A percentile compares a stretch with the other conserved stretches of the same genome.
Conservation (phyloP, 2,888 invertebrate species). For the Zeuzera pyrina region DNA sequence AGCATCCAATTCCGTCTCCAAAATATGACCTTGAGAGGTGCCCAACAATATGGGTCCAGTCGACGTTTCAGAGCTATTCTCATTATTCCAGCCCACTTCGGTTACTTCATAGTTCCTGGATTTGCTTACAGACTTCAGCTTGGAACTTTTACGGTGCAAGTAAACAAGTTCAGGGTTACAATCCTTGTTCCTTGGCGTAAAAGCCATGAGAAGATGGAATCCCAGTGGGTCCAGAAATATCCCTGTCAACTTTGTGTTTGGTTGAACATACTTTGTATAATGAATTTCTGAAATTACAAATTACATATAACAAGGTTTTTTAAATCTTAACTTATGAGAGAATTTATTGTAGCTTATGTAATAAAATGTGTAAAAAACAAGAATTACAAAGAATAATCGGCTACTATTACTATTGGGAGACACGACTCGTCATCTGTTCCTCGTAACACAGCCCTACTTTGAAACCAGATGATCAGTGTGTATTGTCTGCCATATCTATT, state of each 20-base stretch:
- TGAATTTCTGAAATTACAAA: constrained; percentile 77
- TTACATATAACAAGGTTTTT: too few relatives aligned
- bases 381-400: too few relatives aligned
- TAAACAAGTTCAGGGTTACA: constrained; percentile 84
- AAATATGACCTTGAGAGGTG: constrained; percentile 90
- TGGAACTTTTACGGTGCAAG: constrained; percentile 82
- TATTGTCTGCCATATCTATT: too few relatives aligned
- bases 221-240: constrained; percentile 91
- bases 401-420: too few relatives aligned
- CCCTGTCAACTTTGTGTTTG: constrained; percentile 74
- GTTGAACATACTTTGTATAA: constrained; percentile 75
- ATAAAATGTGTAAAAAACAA: too few relatives aligned
- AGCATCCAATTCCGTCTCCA: constrained; percentile 89
- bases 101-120: constrained; percentile 88
- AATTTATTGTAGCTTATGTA: too few relatives aligned
- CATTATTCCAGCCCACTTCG: constrained; percentile 91
- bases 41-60: constrained; percentile 92
- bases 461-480: too few relatives aligned
- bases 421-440: too few relatives aligned
- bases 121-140: constrained; percentile 77
- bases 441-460: too few relatives aligned
- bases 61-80: constrained; percentile 76
- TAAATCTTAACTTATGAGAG: too few relatives aligned
- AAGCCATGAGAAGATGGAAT: constrained; percentile 84
- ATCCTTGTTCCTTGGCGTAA: constrained; percentile 75